phyloP scores from a whole-genome alignment of 2,888 invertebrate species.

The Tridacna gigas region DNA sequence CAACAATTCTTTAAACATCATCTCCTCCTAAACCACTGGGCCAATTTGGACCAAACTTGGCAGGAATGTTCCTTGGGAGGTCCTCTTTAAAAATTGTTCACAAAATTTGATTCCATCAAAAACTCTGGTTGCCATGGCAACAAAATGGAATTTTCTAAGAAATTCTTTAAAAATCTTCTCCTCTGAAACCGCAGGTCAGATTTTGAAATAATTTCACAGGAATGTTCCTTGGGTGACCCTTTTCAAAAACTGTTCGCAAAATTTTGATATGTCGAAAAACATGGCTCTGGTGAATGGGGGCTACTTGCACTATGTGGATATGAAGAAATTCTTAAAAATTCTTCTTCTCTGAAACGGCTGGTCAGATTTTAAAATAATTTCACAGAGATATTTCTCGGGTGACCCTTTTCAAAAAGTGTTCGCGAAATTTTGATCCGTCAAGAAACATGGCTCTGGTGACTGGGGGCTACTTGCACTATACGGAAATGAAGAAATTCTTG shows the following conservation, averaged over 20 bases:
- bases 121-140: not conserved
- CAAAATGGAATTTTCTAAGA: not conserved
- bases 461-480: no score
- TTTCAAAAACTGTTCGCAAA: not conserved
- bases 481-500: no score
- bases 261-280: not conserved
- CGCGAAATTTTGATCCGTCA: no score
- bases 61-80: slow-evolving; percentile 8
- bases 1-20: not conserved
- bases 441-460: no score
- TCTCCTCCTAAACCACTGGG: not conserved
- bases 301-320: no score
- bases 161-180: not conserved
- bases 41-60: not conserved
- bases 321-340: no score
- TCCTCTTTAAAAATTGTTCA: not conserved
- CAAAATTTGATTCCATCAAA: not conserved
- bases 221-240: slow-evolving; percentile 16
- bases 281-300: no score
- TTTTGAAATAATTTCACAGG: not conserved
- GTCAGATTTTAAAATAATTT: no score
- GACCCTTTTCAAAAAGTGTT: no score
- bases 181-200: not conserved
- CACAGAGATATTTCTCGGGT: no score
- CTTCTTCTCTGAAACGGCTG: no score